Evolutionary conservation across 35 echinoderm and acorn worm genomes (phyloP).

Genomic region (Lytechinus variegatus): DNA sequence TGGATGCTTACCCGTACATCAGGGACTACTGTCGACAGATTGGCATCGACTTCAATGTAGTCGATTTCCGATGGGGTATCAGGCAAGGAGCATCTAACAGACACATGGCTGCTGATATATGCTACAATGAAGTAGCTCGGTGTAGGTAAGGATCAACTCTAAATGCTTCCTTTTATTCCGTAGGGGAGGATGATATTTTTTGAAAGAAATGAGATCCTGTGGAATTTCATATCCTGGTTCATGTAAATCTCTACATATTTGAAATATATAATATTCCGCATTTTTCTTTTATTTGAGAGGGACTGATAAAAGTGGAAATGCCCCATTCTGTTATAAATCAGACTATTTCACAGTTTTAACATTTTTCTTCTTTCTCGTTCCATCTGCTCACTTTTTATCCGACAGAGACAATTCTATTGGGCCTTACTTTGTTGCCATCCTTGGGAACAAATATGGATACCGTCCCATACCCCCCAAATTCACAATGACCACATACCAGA

Average conservation of each 20-base stretch:
- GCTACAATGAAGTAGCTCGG: constrained; percentile 82
- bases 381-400: not conserved
- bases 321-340: too few relatives aligned
- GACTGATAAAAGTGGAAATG: too few relatives aligned
- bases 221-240: too few relatives aligned
- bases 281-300: too few relatives aligned
- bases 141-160: constrained; percentile 74
- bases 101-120: constrained; percentile 84
- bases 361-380: not conserved
- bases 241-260: too few relatives aligned
- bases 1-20: constrained; percentile 88
- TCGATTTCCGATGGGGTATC: constrained; percentile 95
- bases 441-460: constrained; percentile 86
- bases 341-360: not conserved
- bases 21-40: constrained; percentile 73
- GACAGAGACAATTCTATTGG: constrained; percentile 80
- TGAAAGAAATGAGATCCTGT: not conserved
- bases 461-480: constrained; percentile 74
- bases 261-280: too few relatives aligned
- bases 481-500: constrained; percentile 37
- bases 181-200: too few relatives aligned
- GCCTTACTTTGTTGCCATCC: constrained; percentile 84
- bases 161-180: not conserved
- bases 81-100: constrained; percentile 64
- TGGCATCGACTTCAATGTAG: constrained; percentile 81